Base-by-base conservation (phyloP, 2,888 invertebrate genomes). In the Dilophus febrilis region DNA sequence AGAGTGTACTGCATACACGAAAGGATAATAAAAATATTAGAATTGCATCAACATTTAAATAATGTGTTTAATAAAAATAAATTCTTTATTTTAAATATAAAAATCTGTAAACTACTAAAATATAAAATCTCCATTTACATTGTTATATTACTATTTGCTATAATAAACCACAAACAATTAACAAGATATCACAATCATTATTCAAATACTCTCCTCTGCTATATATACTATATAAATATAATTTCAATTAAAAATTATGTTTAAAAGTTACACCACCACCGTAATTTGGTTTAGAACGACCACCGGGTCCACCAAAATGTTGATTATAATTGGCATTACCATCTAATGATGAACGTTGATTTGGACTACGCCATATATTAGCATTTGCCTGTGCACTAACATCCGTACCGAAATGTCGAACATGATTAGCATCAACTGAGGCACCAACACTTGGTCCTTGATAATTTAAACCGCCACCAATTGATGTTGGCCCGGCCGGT, bases 241-340 rank as follows among this genome's bases (percentile, higher is more conserved):
- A 22, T 22, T 6, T 22, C 8, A 22, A 22, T 22, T 44, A 44
- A 27, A 44, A 44, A 3, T 50, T 50, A 54, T 47, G 52, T 52
- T 32, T 50, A 41, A 50, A 57, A 53, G 47, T 58, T 52, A 53
- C 51, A 53, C 52, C 51, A 51, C 49, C 49, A 46, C 45, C 54
- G 49, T 51, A 53, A 51, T 50, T 53, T 58, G 56, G 56, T 63
- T 55, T 60, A 61, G 59, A 26, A 8, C 36, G 35, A 16, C 44
- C 42, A 27, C 35, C 36, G 1, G 37, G 42, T 13, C 44, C 44
- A 27, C 44, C 44, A 36, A 44, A 42, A 32, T 44, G 41, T 16
- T 40, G 44, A 11, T 37, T 13, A 18, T 40, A 44, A 19, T 42
- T 11, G n/a, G 42, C 44, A 27, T 38, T 33, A 11, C 29, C 44